Base-by-base conservation (phyloP, 2,888 invertebrate species). In the Ptilodon capucinus region DNA sequence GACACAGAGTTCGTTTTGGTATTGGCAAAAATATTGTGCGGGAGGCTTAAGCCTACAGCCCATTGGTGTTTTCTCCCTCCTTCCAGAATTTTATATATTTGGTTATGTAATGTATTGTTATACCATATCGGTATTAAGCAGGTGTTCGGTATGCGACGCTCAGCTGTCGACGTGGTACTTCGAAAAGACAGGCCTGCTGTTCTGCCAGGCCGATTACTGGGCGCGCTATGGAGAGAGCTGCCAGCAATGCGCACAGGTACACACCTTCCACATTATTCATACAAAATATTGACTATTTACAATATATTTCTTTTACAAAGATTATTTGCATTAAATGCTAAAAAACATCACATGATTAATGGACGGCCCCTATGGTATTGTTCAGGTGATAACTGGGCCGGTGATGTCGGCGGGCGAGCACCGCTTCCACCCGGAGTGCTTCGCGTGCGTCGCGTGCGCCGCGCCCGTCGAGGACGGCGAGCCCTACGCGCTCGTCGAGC, bases 371-470 rank as follows among this genome's bases (percentile, higher is more conserved):
- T n/a, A n/a, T n/a, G n/a, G 4, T 36, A 7, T 28, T 8, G 39
- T 21, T 2, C 64, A 89, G 88, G 84, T 91, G 74, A 91, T 91
- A 57, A 95, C 97, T 0, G 98, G 98, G 0, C 97, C 98, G 19
- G 97, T 97, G 58, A 98, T 98, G 98, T 94, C 97, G 54, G 98
- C 98, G 17, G 98, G 98, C 23, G 97, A 97, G 74, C 97, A 97
- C 88, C 97, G 97, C 81, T 98, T 97, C 90, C 98, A 98, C 89
- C 97, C 98, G 38, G 98, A 98, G 92, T 98, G 98, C 89, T 98
- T 98, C 86, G 94, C 95, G 71, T 98, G 98, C 80, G 92, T 92
- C 40, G 93, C 94, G 23, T 98, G 98, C 84, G 92, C 93, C 25
- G 92, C 94, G 3, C 97, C 95, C 79, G 96, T 98, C 67, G 98